Percentiles rank a stretch among this genome's conserved stretches.
Conservation (phyloP, 2,888 invertebrate genomes). For the Zonitis immaculata region DNA sequence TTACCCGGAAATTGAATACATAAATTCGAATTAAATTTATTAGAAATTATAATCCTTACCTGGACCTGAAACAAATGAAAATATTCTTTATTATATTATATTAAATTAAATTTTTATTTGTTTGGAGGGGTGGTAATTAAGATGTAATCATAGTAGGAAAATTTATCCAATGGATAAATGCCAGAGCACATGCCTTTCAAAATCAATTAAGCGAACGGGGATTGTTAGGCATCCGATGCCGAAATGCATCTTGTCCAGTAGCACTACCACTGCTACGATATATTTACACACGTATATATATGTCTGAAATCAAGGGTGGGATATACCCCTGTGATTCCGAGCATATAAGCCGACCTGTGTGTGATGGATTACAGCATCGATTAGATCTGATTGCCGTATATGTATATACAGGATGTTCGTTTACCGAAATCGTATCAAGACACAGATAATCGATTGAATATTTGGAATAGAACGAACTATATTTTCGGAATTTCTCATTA, state of each 20-base stretch:
- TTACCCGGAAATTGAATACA: too few species aligned
- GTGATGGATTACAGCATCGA: slow-evolving; percentile 51
- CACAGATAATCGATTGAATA: too few species aligned
- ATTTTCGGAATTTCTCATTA: too few species aligned
- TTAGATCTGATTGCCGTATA: slow-evolving; percentile 47
- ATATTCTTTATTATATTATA: neutral
- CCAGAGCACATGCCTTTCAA: slow-evolving; percentile 4
- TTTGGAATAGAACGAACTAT: too few species aligned
- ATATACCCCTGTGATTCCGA: slow-evolving; percentile 16
- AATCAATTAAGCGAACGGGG: slow-evolving; percentile 29
- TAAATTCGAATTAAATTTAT: too few species aligned
- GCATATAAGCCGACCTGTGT: slow-evolving; percentile 38
- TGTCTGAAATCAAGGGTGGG: slow-evolving; percentile 33
- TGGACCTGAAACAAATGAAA: neutral
- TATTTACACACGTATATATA: too few species aligned
- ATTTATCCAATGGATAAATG: neutral
- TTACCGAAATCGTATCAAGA: too few species aligned
- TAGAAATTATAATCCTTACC: too few species aligned
- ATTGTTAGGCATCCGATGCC: slow-evolving; percentile 26
- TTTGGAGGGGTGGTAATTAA: neutral
- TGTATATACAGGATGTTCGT: too few species aligned
- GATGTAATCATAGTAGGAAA: neutral
- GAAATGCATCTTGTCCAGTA: slow-evolving; percentile 29
- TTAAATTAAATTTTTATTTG: too few species aligned
- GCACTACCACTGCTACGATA: too few species aligned